Evolutionary conservation across 2,888 invertebrate genomes (phyloP).

Genomic region (Scaeva pyrastri): DNA sequence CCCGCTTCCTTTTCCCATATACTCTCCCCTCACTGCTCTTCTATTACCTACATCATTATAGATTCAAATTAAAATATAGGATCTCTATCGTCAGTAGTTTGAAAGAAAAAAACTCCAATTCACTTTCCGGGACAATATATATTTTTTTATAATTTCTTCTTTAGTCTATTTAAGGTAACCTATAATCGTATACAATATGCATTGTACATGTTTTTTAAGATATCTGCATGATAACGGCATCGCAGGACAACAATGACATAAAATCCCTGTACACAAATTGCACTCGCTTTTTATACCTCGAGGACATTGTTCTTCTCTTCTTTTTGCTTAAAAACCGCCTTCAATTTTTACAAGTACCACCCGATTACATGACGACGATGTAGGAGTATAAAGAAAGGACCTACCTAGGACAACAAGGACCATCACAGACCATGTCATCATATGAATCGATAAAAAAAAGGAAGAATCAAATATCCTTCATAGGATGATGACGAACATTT

Average conservation of each 20-base stretch:
- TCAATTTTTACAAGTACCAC: conserved; percentile 38
- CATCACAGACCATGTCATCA: conserved; percentile 48
- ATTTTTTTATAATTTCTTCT: not conserved
- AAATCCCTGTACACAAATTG: conserved; percentile 67
- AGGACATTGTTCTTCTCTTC: conserved; percentile 63
- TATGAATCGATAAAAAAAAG: conserved; percentile 62
- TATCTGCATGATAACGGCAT: conserved; percentile 60
- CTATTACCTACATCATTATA: conserved; percentile 1
- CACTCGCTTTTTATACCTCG: conserved; percentile 46
- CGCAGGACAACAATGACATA: conserved; percentile 68
- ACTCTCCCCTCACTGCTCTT: no score
- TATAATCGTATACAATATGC: conserved; percentile 36
- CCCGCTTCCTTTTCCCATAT: no score
- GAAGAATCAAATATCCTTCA: conserved; percentile 69
- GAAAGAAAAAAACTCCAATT: conserved; percentile 10
- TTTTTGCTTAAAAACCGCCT: conserved; percentile 53
- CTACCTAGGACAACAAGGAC: conserved; percentile 12
- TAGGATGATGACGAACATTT: conserved; percentile 35
- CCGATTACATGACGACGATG: conserved; percentile 19
- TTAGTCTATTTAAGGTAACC: conserved; percentile 4
- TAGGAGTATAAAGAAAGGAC: not conserved
- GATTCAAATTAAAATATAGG: conserved; percentile 11
- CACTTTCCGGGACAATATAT: conserved; percentile 32
- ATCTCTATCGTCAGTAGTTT: not conserved
- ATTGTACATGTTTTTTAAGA: conserved; percentile 41